Conservation (phyloP, 1,140 invertebrate genomes). For the Nasonia giraulti region DNA sequence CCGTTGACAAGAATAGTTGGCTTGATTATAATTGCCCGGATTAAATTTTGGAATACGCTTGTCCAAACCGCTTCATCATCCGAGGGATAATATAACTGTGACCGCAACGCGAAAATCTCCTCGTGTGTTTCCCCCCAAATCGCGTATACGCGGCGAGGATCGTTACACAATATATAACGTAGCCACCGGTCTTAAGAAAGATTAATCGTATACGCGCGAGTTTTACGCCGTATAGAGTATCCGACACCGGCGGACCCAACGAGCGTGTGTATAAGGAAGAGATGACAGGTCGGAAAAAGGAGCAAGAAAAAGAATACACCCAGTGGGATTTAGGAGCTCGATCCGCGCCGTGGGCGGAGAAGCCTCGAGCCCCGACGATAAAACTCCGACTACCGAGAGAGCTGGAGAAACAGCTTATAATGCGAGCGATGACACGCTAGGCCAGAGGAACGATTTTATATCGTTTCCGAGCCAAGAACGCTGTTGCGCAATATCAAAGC, state of each 20-base stretch:
- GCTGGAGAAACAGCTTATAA: neutral
- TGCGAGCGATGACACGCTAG: slow-evolving; percentile 21
- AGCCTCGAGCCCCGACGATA: neutral
- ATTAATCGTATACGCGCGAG: slow-evolving; percentile 43
- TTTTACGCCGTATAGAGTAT: too few relatives aligned
- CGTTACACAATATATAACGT: slow-evolving; percentile 13
- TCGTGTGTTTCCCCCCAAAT: neutral
- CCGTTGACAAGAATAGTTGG: too few relatives aligned
- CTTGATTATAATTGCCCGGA: too few relatives aligned
- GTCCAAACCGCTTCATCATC: slow-evolving; percentile 20
- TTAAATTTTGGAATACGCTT: too few relatives aligned
- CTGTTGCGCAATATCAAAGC: slow-evolving; percentile 29
- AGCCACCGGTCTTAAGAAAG: slow-evolving; percentile 50
- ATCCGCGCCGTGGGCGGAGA: slow-evolving; percentile 32
- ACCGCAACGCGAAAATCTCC: neutral
- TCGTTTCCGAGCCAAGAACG: neutral
- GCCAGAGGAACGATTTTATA: slow-evolving; percentile 35
- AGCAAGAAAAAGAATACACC: slow-evolving; percentile 5
- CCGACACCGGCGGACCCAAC: slow-evolving; percentile 1
- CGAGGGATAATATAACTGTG: slow-evolving; percentile 40
- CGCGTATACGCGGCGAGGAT: neutral
- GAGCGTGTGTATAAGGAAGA: neutral
- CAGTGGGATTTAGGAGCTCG: slow-evolving; percentile 45
- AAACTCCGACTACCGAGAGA: slow-evolving; percentile 6
- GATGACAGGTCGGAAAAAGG: slow-evolving; percentile 30